A percentile compares a stretch with the other conserved stretches of the same genome.
These are phyloP conservation scores for Dynastes hyllus DNA, from an alignment of 2,888 invertebrate genomes.

Conservation along the genomic window DNA sequence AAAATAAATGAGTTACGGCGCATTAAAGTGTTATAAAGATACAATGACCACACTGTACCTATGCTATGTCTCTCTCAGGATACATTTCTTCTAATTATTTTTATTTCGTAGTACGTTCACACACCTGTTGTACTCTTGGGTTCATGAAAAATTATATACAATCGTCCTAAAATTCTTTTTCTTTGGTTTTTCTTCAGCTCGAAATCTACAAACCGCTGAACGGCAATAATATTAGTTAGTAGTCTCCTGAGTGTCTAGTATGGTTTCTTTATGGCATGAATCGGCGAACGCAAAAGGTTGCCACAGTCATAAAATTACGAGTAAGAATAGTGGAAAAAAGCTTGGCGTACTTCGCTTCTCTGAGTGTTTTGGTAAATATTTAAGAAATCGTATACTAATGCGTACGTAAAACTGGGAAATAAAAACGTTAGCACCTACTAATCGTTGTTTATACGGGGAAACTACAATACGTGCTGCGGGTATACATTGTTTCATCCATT, in stretches of 20 bases:
- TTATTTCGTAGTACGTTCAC: no score
- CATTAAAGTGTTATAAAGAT: no score
- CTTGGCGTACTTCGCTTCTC: background rate
- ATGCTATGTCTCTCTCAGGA: no score
- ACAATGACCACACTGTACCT: no score
- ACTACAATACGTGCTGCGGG: background rate
- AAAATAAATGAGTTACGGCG: no score
- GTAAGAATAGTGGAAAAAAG: conserved; percentile 11
- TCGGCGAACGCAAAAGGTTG: background rate
- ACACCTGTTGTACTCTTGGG: no score
- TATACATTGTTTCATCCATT: background rate
- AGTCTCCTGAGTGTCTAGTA: conserved; percentile 8
- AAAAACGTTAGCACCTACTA: conserved; percentile 16
- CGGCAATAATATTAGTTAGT: background rate
- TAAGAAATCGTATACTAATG: background rate
- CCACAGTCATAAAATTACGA: conserved; percentile 9
- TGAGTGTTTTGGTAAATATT: conserved; percentile 8
- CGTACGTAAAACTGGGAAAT: background rate
- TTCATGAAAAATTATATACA: no score
- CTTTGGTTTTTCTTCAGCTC: no score
- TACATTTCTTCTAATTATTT: no score
- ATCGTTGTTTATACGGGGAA: conserved; percentile 3
- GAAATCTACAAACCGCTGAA: no score
- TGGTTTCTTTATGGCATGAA: background rate
- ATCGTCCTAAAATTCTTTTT: no score